A percentile compares a stretch with the other conserved stretches of the same genome.
Conservation (phyloP, 1,140 invertebrate genomes). For the Himalopsyche phryganea region DNA sequence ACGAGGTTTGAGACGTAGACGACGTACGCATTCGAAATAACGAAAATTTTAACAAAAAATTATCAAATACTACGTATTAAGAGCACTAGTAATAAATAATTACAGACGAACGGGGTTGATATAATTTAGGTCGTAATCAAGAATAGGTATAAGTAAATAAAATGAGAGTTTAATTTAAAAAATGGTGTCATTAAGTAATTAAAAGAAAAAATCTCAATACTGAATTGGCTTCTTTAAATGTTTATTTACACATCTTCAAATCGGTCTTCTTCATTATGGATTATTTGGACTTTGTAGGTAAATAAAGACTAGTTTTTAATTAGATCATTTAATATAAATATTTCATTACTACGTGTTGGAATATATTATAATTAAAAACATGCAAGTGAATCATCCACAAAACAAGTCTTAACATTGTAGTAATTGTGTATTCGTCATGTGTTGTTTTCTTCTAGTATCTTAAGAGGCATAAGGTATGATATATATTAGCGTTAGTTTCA, state of each 20-base stretch:
- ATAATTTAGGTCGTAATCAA: conserved; percentile 10
- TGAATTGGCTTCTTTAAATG: background rate
- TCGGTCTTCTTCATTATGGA: too few species aligned
- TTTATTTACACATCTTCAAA: too few species aligned
- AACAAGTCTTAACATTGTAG: conserved; percentile 27
- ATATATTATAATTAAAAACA: conserved; percentile 3
- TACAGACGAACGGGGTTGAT: background rate
- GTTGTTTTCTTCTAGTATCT: conserved; percentile 30
- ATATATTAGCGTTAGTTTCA: conserved; percentile 21
- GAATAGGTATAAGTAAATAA: conserved; percentile 23
- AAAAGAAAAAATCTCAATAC: background rate
- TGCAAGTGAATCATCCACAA: conserved; percentile 22
- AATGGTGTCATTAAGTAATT: conserved; percentile 1
- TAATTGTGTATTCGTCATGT: conserved; percentile 34
- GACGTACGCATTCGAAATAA: conserved; percentile 17
- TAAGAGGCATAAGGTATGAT: conserved; percentile 31
- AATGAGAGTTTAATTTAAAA: conserved; percentile 27
- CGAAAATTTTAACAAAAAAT: conserved; percentile 25
- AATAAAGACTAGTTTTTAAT: conserved; percentile 28
- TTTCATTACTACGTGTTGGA: conserved; percentile 16
- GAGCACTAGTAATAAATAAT: conserved; percentile 14
- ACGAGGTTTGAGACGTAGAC: background rate
- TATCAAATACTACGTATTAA: conserved; percentile 20
- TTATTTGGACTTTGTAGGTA: conserved; percentile 9
- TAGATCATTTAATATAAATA: conserved; percentile 18